Evolutionary conservation across 2,888 invertebrate genomes (phyloP).

Genomic region (Ischnus inquisitorius): DNA sequence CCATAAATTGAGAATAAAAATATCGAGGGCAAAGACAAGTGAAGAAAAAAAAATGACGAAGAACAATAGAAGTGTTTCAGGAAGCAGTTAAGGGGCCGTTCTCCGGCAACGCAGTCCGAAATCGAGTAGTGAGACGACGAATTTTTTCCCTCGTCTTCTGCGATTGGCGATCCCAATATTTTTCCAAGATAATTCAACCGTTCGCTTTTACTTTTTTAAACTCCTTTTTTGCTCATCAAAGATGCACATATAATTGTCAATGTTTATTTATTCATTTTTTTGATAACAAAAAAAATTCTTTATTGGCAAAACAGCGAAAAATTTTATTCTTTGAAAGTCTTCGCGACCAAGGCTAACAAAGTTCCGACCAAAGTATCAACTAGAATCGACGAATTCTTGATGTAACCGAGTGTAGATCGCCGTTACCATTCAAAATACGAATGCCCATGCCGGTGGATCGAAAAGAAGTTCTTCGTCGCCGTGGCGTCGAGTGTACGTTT

Average conservation of each 20-base stretch:
- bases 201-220: no score
- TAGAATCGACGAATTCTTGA: conserved; percentile 28
- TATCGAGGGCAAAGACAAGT: background rate
- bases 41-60: conserved; percentile 6
- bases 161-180: no score
- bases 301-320: no score
- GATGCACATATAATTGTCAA: no score
- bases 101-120: background rate
- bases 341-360: no score
- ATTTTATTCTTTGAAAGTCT: no score
- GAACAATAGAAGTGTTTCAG: conserved; percentile 56
- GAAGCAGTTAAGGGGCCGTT: conserved; percentile 35
- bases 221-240: no score
- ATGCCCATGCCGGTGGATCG: conserved; percentile 30
- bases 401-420: conserved; percentile 28
- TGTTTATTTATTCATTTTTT: no score
- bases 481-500: conserved; percentile 57
- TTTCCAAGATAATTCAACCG: no score
- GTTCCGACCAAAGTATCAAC: no score
- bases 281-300: background rate
- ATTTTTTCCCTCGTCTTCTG: no score
- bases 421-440: conserved; percentile 59
- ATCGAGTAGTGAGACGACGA: background rate
- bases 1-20: conserved; percentile 24
- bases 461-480: conserved; percentile 3